Evolutionary conservation across 1,140 invertebrate genomes (phyloP), one percentile per base, ranked within the genome.

Genomic region (Dolichoris vasculosae): DNA sequence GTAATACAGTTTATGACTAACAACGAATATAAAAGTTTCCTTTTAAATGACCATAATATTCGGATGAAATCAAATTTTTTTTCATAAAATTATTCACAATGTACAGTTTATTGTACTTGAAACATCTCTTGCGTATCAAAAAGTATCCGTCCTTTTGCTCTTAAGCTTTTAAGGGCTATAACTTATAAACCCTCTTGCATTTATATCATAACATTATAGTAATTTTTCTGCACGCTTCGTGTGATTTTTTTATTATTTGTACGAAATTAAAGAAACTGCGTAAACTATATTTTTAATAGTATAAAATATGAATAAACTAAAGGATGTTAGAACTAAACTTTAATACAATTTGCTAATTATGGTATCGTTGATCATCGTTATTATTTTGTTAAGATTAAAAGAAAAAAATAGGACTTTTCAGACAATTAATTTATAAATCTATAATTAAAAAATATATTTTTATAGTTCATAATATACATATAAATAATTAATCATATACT

Each of bases 91-190:
- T 51, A n/a, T 63, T 63, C 59, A 46, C 35, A 46, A 67, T 35
- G 20, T 80, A 43, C 6, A 80, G 55, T 82, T 73, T 82, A 82
- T 75, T 38, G 69, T n/a, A 43, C 48, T 26, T 23, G 77, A 59
- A 40, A 30, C 32, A 46, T 46, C 78, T 67, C 77, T 77, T 55
- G 48, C 4, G 48, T 77, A 77, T 35, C 40, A 82, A 83, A 77
- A 67, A 79, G 35, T 83, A 38, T 67, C 55, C 59, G 55, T 48
- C 0, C 13, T n/a, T 30, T 43, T n/a, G 30, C 75, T 38, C 67
- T 84, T 84, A 84, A 75, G 48, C 67, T 69, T 77, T 76, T 78
- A 79, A 78, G 64, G 48, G 63, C 46, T 79, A 43, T 71, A 69
- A 84, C 63, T 78, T 84, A n/a, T 69, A 79, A 69, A 78, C 43